Conservation (phyloP, 2,888 invertebrate genomes). For the Sphaerophoria rueppellii region DNA sequence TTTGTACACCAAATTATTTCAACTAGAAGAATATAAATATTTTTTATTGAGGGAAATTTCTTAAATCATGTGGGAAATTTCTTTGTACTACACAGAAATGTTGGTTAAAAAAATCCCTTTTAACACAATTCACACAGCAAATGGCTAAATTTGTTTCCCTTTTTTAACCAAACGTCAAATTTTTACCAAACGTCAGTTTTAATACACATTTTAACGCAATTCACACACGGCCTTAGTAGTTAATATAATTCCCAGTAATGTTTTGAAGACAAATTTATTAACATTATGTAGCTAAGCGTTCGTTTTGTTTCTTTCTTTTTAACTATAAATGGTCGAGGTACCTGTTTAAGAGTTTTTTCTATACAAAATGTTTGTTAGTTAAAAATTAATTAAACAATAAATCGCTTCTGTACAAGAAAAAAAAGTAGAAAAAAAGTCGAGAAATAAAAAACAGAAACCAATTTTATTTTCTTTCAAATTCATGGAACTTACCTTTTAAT, state of each 20-base stretch:
- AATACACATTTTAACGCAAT: no score
- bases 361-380: constrained; percentile 61
- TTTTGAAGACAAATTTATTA: constrained; percentile 16
- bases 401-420: constrained; percentile 68
- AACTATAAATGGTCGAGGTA: constrained; percentile 74
- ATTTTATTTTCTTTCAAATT: constrained; percentile 76
- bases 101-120: no score
- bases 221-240: constrained; percentile 19
- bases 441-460: constrained; percentile 75
- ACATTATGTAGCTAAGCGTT: neutral
- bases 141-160: no score
- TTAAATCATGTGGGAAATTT: no score
- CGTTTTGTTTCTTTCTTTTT: constrained; percentile 30
- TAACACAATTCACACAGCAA: no score
- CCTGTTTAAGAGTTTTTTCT: constrained; percentile 67
- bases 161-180: no score
- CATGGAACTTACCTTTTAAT: constrained; percentile 80
- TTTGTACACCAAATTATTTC: no score
- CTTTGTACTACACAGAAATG: no score
- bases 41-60: no score
- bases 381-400: constrained; percentile 73
- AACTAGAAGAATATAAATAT: no score
- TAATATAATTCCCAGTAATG: constrained; percentile 50
- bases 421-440: constrained; percentile 65
- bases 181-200: no score